Percentiles rank a stretch among this genome's conserved stretches.
phyloP scores from a whole-genome alignment of 1,140 invertebrate species.

The Drosophila trapezifrons region DNA sequence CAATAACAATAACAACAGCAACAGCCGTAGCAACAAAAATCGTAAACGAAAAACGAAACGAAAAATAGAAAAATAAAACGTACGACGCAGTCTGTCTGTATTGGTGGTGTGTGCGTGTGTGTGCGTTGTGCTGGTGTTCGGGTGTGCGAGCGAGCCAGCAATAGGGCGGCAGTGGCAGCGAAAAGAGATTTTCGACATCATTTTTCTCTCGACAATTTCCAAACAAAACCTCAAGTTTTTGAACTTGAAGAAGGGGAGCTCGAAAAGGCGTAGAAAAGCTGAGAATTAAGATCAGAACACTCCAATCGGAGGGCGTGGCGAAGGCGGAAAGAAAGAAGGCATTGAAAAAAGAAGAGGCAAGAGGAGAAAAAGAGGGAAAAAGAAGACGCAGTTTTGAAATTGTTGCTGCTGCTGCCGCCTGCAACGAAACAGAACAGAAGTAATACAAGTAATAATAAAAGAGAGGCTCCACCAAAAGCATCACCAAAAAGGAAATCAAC shows the following conservation, averaged over 20 bases:
- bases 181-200: conserved; percentile 44
- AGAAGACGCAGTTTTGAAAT: conserved; percentile 64
- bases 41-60: conserved; percentile 53
- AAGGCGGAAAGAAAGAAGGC: conserved; percentile 17
- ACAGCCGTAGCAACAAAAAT: conserved; percentile 52
- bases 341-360: not conserved
- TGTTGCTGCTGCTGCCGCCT: conserved; percentile 66
- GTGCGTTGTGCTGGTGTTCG: conserved; percentile 36
- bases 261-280: conserved; percentile 14
- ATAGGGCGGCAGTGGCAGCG: conserved; percentile 60
- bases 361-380: conserved; percentile 8
- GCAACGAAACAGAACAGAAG: conserved; percentile 49
- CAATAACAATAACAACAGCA: conserved; percentile 32
- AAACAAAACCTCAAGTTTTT: conserved; percentile 54
- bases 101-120: conserved; percentile 42
- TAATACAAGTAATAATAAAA: conserved; percentile 48
- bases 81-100: conserved; percentile 63
- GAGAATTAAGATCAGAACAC: conserved; percentile 11
- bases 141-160: conserved; percentile 60
- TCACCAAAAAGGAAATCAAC: conserved; percentile 28
- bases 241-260: conserved; percentile 39
- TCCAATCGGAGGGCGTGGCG: conserved; percentile 56
- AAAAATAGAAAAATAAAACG: conserved; percentile 60
- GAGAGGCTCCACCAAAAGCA: conserved; percentile 34
- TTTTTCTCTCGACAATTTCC: conserved; percentile 39